A percentile compares a stretch with the other conserved stretches of the same genome.
Conservation (phyloP, 1,140 invertebrate species). For the Danaus melanippus region DNA sequence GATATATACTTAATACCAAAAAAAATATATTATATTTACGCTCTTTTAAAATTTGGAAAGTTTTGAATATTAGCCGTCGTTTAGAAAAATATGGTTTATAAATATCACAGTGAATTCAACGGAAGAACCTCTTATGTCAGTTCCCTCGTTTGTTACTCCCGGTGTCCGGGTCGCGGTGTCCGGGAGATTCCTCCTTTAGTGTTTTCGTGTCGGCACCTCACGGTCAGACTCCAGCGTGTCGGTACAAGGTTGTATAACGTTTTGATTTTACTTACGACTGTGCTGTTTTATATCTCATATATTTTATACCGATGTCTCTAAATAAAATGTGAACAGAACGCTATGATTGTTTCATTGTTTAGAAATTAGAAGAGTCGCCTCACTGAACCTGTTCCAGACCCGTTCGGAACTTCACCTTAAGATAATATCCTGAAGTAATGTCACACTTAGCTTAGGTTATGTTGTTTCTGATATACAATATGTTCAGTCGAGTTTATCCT, state of each 20-base stretch:
- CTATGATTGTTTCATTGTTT: slow-evolving; percentile 23
- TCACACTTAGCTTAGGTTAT: too few relatives aligned
- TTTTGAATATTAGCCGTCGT: slow-evolving; percentile 8
- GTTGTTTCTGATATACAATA: too few relatives aligned
- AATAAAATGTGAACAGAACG: slow-evolving; percentile 61
- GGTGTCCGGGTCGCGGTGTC: not conserved
- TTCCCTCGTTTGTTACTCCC: too few relatives aligned
- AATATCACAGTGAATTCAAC: slow-evolving; percentile 44
- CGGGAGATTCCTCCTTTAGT: too few relatives aligned
- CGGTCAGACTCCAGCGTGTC: too few relatives aligned
- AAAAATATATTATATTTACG: slow-evolving; percentile 10
- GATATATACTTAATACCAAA: slow-evolving; percentile 13
- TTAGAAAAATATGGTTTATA: slow-evolving; percentile 16
- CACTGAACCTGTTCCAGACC: too few relatives aligned
- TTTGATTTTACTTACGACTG: slow-evolving; percentile 67
- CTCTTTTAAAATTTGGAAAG: not conserved
- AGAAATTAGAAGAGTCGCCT: too few relatives aligned
- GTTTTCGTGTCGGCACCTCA: too few relatives aligned
- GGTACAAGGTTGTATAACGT: slow-evolving; percentile 21
- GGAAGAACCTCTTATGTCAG: too few relatives aligned
- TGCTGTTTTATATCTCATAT: slow-evolving; percentile 71
- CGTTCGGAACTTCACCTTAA: too few relatives aligned
- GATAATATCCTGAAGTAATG: too few relatives aligned
- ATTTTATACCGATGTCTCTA: slow-evolving; percentile 71
- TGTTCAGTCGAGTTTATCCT: too few relatives aligned